Evolutionary conservation across 1,140 invertebrate genomes (phyloP).

Genomic region (Papilio glaucus): DNA sequence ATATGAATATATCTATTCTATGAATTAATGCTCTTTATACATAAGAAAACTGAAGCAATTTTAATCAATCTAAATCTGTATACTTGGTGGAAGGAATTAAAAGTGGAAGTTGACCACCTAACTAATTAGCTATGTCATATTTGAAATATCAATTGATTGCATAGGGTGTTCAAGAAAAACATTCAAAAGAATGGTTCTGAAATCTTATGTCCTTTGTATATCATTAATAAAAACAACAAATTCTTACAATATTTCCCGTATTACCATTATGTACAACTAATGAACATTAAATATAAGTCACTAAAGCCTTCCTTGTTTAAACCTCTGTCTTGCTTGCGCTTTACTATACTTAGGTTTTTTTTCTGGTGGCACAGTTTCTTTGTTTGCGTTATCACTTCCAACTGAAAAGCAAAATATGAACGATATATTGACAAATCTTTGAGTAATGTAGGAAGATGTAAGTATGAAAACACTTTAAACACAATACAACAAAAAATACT

Average conservation of each 20-base stretch:
- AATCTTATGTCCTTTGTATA: conserved; percentile 7
- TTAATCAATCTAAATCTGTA: too few species aligned
- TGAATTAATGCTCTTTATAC: too few species aligned
- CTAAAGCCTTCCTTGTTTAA: conserved; percentile 87
- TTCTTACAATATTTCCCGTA: conserved; percentile 30
- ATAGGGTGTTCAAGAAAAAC: not conserved
- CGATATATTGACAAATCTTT: too few species aligned
- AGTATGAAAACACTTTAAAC: too few species aligned
- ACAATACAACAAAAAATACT: too few species aligned
- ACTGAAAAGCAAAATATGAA: conserved; percentile 61
- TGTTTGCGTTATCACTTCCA: conserved; percentile 59
- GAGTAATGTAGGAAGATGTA: too few species aligned
- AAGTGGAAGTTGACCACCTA: too few species aligned
- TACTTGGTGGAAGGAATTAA: too few species aligned
- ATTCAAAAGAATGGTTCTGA: conserved; percentile 21
- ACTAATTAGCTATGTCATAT: not conserved
- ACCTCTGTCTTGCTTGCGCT: conserved; percentile 88
- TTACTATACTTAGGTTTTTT: conserved; percentile 85
- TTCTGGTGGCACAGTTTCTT: conserved; percentile 65
- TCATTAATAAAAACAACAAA: conserved; percentile 27
- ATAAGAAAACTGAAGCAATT: too few species aligned
- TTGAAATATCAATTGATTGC: not conserved
- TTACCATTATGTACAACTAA: conserved; percentile 6
- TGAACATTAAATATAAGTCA: conserved; percentile 45
- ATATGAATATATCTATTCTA: too few species aligned